Percentiles rank a stretch among this genome's conserved stretches.
Evolutionary conservation across 2,113 vertebrate species (phyloP).

Genomic region (Maylandia zebra): DNA sequence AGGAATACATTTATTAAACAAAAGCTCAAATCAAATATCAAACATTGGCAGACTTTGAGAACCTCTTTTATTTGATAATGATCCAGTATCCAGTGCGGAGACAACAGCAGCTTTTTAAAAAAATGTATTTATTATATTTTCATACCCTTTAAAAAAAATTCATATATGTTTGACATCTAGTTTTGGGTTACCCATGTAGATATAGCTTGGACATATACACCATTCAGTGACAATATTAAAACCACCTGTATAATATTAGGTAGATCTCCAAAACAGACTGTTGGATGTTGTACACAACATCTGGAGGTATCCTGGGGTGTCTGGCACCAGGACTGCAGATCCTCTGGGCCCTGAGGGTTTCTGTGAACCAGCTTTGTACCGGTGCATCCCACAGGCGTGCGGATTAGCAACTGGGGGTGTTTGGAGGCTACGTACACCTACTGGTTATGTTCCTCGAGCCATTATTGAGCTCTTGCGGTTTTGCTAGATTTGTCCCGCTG

Average conservation of each 20-base stretch:
- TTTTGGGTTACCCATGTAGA: background rate
- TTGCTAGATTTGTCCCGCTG: background rate
- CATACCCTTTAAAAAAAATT: background rate
- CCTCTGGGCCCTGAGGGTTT: background rate
- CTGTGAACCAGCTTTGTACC: background rate
- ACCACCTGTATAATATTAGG: background rate
- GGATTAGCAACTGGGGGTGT: background rate
- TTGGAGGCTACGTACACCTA: background rate
- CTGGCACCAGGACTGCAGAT: background rate
- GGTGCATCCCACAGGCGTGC: background rate
- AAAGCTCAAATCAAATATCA: background rate
- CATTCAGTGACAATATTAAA: background rate
- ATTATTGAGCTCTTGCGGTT: background rate
- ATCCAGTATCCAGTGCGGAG: accelerated
- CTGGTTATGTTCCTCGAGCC: background rate
- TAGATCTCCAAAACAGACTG: background rate
- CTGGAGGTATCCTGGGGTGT: background rate
- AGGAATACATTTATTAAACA: background rate
- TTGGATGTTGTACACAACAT: background rate
- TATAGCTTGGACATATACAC: background rate
- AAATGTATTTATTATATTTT: background rate
- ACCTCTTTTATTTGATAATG: too few relatives aligned
- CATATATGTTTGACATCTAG: background rate
- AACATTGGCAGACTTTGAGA: background rate
- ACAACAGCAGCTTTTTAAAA: accelerated